Evolutionary conservation across 2,888 invertebrate species (phyloP), one percentile per base, ranked within the genome.

Genomic region (Coronaproctus castanopsis): DNA sequence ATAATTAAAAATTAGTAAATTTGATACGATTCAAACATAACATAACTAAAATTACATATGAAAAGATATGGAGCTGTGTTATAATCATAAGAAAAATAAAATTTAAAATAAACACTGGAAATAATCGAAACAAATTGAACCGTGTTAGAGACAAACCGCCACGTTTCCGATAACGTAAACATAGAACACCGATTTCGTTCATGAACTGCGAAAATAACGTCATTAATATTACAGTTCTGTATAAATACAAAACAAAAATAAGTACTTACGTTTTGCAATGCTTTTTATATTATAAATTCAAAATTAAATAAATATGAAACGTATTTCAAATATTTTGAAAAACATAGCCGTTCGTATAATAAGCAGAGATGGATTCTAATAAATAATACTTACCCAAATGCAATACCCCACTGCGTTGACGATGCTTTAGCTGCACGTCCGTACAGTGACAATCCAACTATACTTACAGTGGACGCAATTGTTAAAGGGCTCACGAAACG

Each of bases 391-490:
- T 70, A 88, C 89, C 85, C 79, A 19, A 79, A 78, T 1, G 88
- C 81, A 60, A 90, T 81, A 18, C 85, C 85, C 89, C 89, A 90
- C 65, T 89, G 85, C 67, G 81, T 80, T 1, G 86, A 79, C 0
- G 89, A 87, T n/a, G 86, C 84, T 0, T 76, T 75, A 0, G 85
- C 82, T 0, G 89, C 88, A 69, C 86, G 84, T 68, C 83, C 81
- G 69, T 88, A 87, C 51, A 90, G 73, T 0, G 88, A 85, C 18
- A 91, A 72, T 0, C 90, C 90, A 61, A 90, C 85, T 58, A 90
- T 73, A 0, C 86, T 80, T 8, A 90, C 86, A 0, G 88, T 87
- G 0, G 89, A 89, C 0, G 82, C 84, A 57, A 90, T 87, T 0
- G 87, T 85, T 61, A 90, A 71, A 0, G 90, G 90, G 0, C 89